Evolutionary conservation across 2,888 invertebrate species (phyloP).

Genomic region (Synergus umbraculus): DNA sequence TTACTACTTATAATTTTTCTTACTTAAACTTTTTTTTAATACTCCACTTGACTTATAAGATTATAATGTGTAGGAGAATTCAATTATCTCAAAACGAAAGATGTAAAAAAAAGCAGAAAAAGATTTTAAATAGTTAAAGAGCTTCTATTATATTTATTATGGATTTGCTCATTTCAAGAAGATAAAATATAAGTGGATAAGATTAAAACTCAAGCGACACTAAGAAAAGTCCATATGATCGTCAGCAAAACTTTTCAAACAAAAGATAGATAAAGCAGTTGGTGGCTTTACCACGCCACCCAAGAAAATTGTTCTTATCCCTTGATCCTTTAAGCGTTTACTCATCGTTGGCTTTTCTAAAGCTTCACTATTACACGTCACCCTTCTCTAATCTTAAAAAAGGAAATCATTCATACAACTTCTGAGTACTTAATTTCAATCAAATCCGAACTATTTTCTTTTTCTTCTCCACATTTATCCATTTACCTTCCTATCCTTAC

Average conservation of each 20-base stretch:
- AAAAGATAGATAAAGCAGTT: not conserved
- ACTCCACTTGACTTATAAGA: no score
- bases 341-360: constrained; percentile 31
- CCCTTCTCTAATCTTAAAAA: not conserved
- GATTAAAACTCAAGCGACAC: not conserved
- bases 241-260: not conserved
- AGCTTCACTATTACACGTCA: constrained; percentile 18
- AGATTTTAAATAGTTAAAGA: not conserved
- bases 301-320: constrained; percentile 33
- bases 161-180: not conserved
- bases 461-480: not conserved
- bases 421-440: not conserved
- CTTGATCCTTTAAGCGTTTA: constrained; percentile 31
- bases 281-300: not conserved
- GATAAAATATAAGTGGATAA: constrained; percentile 1
- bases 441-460: not conserved
- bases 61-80: not conserved
- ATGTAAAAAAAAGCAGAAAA: not conserved
- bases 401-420: not conserved
- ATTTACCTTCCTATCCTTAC: not conserved
- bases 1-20: no score
- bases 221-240: not conserved
- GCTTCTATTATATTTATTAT: not conserved
- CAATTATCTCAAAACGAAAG: not conserved
- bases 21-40: no score